These are phyloP conservation scores for Ailurus styani DNA, from an alignment of 2,113 vertebrate genomes.

Conservation along the genomic window DNA sequence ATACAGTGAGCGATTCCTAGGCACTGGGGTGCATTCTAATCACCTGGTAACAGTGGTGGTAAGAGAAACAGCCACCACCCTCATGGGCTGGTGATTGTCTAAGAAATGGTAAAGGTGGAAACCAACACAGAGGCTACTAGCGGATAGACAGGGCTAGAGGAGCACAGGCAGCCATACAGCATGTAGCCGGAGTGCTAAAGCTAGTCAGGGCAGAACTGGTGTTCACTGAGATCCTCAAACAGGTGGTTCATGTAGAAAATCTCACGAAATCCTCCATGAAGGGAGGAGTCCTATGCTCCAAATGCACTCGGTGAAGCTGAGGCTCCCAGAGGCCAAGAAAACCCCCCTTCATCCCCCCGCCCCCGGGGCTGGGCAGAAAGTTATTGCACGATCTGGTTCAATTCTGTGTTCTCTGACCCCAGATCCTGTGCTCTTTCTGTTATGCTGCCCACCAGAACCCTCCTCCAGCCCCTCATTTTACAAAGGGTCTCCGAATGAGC, in stretches of 20 bases:
- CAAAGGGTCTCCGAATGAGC: accelerated
- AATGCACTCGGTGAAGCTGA: accelerated
- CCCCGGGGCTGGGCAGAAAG: accelerated
- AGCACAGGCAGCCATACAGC: neutral
- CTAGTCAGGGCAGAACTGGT: neutral
- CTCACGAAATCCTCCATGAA: neutral
- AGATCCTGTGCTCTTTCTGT: neutral
- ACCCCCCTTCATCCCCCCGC: accelerated
- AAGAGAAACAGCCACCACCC: neutral
- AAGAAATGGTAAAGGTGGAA: neutral
- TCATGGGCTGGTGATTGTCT: accelerated
- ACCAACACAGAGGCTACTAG: accelerated
- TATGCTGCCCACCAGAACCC: neutral
- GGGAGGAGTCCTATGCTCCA: no score
- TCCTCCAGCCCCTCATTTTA: neutral
- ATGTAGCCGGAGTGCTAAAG: neutral
- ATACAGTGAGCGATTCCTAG: neutral
- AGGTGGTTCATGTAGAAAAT: neutral
- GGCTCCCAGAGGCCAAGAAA: neutral
- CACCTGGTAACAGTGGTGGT: neutral
- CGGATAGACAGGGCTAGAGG: neutral
- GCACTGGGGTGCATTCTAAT: neutral
- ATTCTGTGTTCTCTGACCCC: accelerated
- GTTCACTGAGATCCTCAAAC: neutral
- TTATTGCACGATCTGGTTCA: accelerated